phyloP scores from a whole-genome alignment of 2,113 vertebrate species.

The Parotia lawesii region DNA sequence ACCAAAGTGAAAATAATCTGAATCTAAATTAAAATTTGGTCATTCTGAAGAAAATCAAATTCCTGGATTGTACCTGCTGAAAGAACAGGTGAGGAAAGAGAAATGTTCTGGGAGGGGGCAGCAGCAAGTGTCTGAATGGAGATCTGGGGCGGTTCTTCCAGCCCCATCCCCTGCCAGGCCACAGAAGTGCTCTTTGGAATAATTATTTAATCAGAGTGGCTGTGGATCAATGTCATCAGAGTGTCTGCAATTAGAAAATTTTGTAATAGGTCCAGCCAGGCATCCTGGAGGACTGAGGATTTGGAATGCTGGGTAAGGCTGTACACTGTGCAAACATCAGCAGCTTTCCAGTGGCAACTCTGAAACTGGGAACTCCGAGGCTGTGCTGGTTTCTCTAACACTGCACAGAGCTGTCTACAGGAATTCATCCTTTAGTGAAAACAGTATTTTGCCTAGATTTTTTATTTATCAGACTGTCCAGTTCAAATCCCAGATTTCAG shows the following conservation, averaged over 20 bases:
- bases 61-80: neutral
- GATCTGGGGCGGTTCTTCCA: neutral
- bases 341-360: neutral
- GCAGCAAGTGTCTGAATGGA: neutral
- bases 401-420: neutral
- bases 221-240: neutral
- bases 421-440: neutral
- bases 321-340: neutral
- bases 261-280: neutral
- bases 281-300: neutral
- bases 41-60: conserved; percentile 37
- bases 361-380: neutral
- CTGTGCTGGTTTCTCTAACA: neutral
- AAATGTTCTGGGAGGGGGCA: neutral
- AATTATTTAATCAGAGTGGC: conserved; percentile 35
- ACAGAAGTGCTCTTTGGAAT: neutral
- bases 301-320: neutral
- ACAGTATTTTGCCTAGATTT: neutral
- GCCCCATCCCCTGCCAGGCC: neutral
- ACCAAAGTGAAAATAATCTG: conserved; percentile 30
- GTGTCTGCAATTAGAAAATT: conserved; percentile 9
- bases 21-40: conserved; percentile 24
- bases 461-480: neutral
- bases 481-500: neutral
- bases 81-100: neutral